Conservation (phyloP, 2,888 invertebrate genomes). For the Pachymerium ferrugineum region DNA sequence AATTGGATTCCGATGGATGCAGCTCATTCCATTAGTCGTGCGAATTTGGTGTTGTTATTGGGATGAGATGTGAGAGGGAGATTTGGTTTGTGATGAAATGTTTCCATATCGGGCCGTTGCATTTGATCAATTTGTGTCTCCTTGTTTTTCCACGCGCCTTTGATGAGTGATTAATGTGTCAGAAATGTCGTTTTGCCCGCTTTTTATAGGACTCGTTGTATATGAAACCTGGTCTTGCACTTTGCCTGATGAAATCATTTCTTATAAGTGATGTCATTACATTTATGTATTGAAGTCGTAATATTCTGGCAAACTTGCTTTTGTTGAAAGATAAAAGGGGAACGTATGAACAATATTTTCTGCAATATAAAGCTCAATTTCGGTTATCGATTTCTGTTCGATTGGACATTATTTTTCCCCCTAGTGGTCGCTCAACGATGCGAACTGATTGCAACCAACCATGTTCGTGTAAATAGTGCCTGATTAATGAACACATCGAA, state of each 20-base stretch:
- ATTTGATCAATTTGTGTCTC: slow-evolving; percentile 19
- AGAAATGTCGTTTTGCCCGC: slow-evolving; percentile 1
- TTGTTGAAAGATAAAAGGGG: no score
- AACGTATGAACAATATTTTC: not conserved
- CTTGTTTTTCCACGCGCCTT: slow-evolving; percentile 1
- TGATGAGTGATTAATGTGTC: slow-evolving; percentile 27
- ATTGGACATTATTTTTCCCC: not conserved
- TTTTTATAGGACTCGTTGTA: not conserved
- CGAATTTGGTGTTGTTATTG: slow-evolving; percentile 17
- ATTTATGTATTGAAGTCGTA: not conserved
- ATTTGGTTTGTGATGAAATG: slow-evolving; percentile 14
- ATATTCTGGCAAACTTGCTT: not conserved
- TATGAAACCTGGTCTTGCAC: slow-evolving; percentile 22
- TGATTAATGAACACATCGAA: not conserved
- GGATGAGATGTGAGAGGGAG: not conserved
- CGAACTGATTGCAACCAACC: not conserved
- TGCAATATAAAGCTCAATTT: not conserved
- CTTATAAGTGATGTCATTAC: not conserved
- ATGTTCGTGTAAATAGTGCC: not conserved
- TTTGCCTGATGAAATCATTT: slow-evolving; percentile 21
- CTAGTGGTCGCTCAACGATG: not conserved
- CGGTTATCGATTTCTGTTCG: not conserved
- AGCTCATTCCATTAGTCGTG: slow-evolving; percentile 24
- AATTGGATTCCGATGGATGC: slow-evolving; percentile 25
- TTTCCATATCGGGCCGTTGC: slow-evolving; percentile 7